Conservation (phyloP, 2,797 vertebrate genomes). For the Lagocephalus sceleratus region DNA sequence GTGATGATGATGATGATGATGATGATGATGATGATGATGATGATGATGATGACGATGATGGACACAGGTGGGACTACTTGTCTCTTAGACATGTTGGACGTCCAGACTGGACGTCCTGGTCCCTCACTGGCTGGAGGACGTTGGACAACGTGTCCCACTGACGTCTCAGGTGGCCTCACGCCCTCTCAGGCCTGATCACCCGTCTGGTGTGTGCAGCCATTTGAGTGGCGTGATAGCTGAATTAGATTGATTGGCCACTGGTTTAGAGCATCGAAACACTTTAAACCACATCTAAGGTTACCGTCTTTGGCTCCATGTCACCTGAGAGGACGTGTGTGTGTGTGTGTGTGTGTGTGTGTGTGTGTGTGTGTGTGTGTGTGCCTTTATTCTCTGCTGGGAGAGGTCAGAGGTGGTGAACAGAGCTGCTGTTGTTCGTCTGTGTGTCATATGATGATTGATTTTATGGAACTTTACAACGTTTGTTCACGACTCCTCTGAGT, state of each 20-base stretch:
- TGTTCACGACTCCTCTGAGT: neutral
- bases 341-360: neutral
- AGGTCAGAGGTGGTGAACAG: neutral
- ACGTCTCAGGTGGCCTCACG: too few relatives aligned
- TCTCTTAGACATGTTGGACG: too few relatives aligned
- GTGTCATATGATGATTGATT: neutral
- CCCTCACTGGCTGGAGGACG: too few relatives aligned
- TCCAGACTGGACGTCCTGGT: too few relatives aligned
- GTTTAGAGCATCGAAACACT: constrained; percentile 25
- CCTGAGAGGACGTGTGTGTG: constrained; percentile 48
- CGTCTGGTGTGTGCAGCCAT: too few relatives aligned
- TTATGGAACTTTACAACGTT: neutral
- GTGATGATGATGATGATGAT: too few relatives aligned
- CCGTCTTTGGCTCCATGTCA: constrained; percentile 64
- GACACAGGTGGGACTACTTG: too few relatives aligned
- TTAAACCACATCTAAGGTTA: constrained; percentile 58
- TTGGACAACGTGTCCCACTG: too few relatives aligned
- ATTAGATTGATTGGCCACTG: constrained; percentile 36
- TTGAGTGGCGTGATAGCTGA: constrained; percentile 13
- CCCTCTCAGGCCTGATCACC: too few relatives aligned
- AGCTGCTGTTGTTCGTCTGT: neutral
- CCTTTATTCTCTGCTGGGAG: neutral
- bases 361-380: constrained; percentile 12
- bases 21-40: too few relatives aligned
- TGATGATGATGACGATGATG: too few relatives aligned